These are phyloP conservation scores for Eublepharis macularius DNA, from an alignment of 2,113 vertebrate genomes.

Conservation along the genomic window DNA sequence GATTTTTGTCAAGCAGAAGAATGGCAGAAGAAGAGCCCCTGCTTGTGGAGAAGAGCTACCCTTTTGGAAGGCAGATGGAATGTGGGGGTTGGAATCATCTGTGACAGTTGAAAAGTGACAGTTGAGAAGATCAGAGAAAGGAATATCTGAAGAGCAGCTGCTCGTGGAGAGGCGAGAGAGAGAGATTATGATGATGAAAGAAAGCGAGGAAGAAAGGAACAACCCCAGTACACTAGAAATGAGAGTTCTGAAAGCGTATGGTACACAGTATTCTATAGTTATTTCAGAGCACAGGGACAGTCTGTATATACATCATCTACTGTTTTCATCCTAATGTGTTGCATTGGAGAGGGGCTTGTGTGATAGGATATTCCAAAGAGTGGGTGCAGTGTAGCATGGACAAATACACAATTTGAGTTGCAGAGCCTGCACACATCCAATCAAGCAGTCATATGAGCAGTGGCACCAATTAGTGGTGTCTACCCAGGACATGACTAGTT, in stretches of 20 bases:
- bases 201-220: conserved; percentile 13
- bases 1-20: conserved; percentile 33
- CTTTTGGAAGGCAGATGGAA: conserved; percentile 59
- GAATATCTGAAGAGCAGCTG: conserved; percentile 63
- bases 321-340: not conserved
- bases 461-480: not conserved
- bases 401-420: not conserved
- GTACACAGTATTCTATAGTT: not conserved
- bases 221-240: not conserved
- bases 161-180: conserved; percentile 36
- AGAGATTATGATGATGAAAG: conserved; percentile 17
- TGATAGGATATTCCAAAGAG: not conserved
- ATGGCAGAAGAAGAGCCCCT: conserved; percentile 26
- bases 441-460: not conserved
- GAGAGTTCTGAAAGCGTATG: not conserved
- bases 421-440: not conserved
- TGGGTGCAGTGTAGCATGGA: too few species aligned
- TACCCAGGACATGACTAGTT: too few species aligned
- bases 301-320: not conserved
- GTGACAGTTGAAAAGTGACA: conserved; percentile 51
- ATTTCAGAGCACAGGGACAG: not conserved
- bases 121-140: conserved; percentile 51
- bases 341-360: not conserved
- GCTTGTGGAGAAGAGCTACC: conserved; percentile 24
- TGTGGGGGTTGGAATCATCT: conserved; percentile 43